Evolutionary conservation across 2,797 vertebrate genomes (phyloP), one percentile per base, ranked within the genome.

Genomic region (Strix occidentalis): DNA sequence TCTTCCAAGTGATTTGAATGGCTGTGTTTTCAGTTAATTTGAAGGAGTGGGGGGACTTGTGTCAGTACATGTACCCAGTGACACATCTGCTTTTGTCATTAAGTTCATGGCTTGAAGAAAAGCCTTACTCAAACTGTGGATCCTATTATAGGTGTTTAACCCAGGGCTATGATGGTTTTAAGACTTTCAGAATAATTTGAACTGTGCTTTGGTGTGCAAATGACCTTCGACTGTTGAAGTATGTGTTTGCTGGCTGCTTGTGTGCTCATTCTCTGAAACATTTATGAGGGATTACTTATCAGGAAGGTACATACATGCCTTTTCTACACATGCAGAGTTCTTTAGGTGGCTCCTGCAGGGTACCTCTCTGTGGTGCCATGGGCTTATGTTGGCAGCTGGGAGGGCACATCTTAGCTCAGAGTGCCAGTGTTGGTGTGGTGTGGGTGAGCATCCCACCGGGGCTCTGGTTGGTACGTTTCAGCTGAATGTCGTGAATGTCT

Each of bases 311-410:
- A 2, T 41, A 19, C 26, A 2, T 1, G 4, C 25, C 16, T 50
- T 50, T 65, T 43, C 28, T 87, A 7, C 17, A 6, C 1, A 1
- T 1, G 4, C 3, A 8, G 64, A 69, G 39, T 13, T 50, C 11
- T 48, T 45, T 8, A 58, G 19, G 61, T 5, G 0, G 0, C 15
- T 87, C 15, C 37, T 1, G 0, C 13, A 39, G 65, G 37, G 16
- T 41, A 2, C 24, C 20, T 50, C 8, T 51, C 13, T 37, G 2
- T 25, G 41, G 53, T 60, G 51, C 20, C 6, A 0, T 5, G 20
- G 54, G 37, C 35, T 80, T 21, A 9, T 16, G 13, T 1, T 74
- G 71, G 48, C 64, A 87, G 35, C 33, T 16, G n/a, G 53, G 29
- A 11, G 15, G 18, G 53, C 46, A 25, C 13, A 64, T 13, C 41